phyloP scores from a whole-genome alignment of 2,797 vertebrate genomes.

The Thamnophis elegans region DNA sequence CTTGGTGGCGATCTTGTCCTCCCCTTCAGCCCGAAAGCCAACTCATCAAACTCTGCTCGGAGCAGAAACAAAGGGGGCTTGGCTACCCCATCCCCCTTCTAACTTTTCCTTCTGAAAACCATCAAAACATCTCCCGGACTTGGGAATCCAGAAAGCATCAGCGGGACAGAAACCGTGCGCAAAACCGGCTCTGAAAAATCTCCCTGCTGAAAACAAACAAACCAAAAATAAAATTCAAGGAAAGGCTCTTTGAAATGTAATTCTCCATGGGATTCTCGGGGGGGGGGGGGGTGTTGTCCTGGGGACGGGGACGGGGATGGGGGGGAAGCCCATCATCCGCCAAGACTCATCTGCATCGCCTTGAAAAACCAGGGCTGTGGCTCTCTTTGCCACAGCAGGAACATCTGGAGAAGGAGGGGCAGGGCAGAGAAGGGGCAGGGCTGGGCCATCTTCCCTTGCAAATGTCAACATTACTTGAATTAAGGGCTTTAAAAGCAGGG shows the following conservation, averaged over 20 bases:
- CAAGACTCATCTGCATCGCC: slow-evolving; percentile 70
- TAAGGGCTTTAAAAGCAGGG: not conserved
- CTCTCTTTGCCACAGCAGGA: slow-evolving; percentile 51
- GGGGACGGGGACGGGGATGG: too few species aligned
- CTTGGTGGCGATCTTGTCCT: not conserved
- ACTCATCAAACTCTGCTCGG: not conserved
- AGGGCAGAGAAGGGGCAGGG: not conserved
- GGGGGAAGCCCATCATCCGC: slow-evolving; percentile 66
- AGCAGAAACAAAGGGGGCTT: not conserved
- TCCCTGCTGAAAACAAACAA: slow-evolving; percentile 19
- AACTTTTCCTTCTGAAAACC: not conserved
- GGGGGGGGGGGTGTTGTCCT: slow-evolving; percentile 38
- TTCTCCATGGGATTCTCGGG: slow-evolving; percentile 59
- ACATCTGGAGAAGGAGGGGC: not conserved
- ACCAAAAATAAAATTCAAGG: slow-evolving; percentile 2
- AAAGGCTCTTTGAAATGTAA: slow-evolving; percentile 19
- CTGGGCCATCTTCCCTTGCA: not conserved
- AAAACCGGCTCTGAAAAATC: not conserved
- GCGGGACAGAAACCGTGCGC: not conserved
- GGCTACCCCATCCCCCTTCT: not conserved
- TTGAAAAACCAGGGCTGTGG: slow-evolving; percentile 58
- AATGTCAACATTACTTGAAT: too few species aligned
- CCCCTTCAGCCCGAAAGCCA: not conserved
- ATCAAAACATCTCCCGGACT: not conserved
- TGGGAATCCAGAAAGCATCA: not conserved